Evolutionary conservation across 2,797 vertebrate genomes (phyloP).

Genomic region (Hippopotamyrus pictus): DNA sequence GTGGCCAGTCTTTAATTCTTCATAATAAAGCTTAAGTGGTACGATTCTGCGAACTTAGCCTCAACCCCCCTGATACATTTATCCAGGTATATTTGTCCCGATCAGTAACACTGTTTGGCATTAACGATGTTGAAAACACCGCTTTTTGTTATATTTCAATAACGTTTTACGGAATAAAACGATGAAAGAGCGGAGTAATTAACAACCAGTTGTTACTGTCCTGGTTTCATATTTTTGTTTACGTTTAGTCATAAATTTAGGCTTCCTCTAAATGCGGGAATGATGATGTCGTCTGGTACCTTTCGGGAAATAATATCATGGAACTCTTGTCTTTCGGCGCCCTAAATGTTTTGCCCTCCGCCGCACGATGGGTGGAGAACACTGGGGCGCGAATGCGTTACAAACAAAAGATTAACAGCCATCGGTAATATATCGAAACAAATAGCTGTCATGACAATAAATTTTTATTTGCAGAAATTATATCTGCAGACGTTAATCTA

Average conservation of each 20-base stretch:
- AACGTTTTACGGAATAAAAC: not conserved
- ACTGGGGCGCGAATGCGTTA: constrained; percentile 43
- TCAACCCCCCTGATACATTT: constrained; percentile 24
- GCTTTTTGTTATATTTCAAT: not conserved
- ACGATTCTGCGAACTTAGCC: constrained; percentile 31
- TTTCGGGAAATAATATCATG: constrained; percentile 50
- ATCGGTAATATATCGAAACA: constrained; percentile 68
- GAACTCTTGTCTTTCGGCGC: constrained; percentile 21
- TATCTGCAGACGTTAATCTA: not conserved
- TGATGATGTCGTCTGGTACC: constrained; percentile 56
- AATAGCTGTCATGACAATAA: constrained; percentile 68
- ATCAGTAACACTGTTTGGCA: constrained; percentile 43
- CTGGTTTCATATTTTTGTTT: constrained; percentile 44
- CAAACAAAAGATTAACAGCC: constrained; percentile 35
- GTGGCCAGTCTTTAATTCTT: not conserved
- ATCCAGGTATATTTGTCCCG: constrained; percentile 39
- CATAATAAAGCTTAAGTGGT: constrained; percentile 5
- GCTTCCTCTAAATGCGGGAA: constrained; percentile 52
- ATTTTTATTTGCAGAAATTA: constrained; percentile 67
- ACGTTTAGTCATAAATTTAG: constrained; percentile 43
- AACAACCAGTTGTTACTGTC: constrained; percentile 25
- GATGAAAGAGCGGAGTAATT: not conserved
- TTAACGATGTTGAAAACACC: not conserved
- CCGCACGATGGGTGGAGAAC: constrained; percentile 41
- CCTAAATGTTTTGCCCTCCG: constrained; percentile 33